Evolutionary conservation across 2,888 invertebrate species (phyloP).

Genomic region (Lithodes maja): DNA sequence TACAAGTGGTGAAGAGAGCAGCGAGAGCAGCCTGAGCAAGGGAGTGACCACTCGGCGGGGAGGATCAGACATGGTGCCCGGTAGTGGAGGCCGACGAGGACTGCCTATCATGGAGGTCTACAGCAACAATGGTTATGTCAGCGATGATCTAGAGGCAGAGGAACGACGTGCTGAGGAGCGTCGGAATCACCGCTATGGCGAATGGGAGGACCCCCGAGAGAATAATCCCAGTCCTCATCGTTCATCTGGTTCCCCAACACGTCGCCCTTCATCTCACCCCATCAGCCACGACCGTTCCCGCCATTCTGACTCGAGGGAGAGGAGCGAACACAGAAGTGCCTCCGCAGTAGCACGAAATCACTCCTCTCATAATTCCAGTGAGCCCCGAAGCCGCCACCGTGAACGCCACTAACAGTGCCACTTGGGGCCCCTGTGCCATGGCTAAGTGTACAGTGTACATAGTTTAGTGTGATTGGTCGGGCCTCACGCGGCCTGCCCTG

Average conservation of each 20-base stretch:
- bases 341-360: conserved; percentile 23
- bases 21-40: conserved; percentile 86
- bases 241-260: background rate
- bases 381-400: conserved; percentile 49
- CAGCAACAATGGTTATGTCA: conserved; percentile 78
- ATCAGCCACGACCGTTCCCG: conserved; percentile 15
- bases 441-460: conserved; percentile 66
- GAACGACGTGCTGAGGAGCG: conserved; percentile 48
- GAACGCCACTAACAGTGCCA: conserved; percentile 45
- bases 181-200: conserved; percentile 42
- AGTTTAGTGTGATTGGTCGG: conserved; percentile 56
- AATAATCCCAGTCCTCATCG: conserved; percentile 27
- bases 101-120: conserved; percentile 79
- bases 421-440: conserved; percentile 55
- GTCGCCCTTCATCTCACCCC: conserved; percentile 12
- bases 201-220: conserved; percentile 53
- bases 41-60: conserved; percentile 71
- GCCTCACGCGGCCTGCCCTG: conserved; percentile 36
- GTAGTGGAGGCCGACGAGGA: conserved; percentile 66
- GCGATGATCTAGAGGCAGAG: conserved; percentile 73
- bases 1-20: conserved; percentile 89
- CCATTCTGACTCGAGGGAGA: conserved; percentile 22
- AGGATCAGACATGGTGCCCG: conserved; percentile 73
- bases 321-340: conserved; percentile 35
- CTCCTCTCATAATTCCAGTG: conserved; percentile 27